phyloP scores from a whole-genome alignment of 2,797 vertebrate species.

The Brachyrhaphis roseni region DNA sequence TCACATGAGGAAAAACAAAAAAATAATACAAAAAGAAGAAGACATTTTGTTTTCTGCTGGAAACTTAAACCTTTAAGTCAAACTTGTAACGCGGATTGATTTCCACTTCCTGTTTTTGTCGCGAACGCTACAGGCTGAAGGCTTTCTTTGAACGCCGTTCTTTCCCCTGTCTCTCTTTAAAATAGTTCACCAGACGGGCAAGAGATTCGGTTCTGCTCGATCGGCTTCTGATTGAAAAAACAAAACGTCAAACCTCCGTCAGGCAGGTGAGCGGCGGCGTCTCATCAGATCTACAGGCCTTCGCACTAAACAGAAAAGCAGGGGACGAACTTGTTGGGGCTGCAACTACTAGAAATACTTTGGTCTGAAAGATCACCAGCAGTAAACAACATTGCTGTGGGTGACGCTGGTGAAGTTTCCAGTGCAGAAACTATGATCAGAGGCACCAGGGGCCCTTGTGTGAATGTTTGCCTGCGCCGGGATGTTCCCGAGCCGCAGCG shows the following conservation, averaged over 20 bases:
- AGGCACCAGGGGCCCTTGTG: conserved; percentile 32
- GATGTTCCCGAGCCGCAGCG: conserved; percentile 62
- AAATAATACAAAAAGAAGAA: background rate
- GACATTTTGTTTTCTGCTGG: conserved; percentile 15
- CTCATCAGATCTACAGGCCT: conserved; percentile 31
- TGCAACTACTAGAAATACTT: conserved; percentile 60
- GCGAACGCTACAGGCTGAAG: conserved; percentile 22
- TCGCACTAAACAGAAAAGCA: conserved; percentile 44
- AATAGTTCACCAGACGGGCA: conserved; percentile 31
- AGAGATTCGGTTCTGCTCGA: background rate
- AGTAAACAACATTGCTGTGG: conserved; percentile 51
- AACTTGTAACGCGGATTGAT: conserved; percentile 24
- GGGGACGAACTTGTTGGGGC: conserved; percentile 47
- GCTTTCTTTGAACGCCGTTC: conserved; percentile 26
- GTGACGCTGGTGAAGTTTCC: conserved; percentile 72
- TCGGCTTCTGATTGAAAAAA: conserved; percentile 3
- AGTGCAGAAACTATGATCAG: conserved; percentile 39
- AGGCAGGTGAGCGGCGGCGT: background rate
- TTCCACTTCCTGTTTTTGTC: conserved; percentile 53
- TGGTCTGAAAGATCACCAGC: conserved; percentile 50
- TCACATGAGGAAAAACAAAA: conserved; percentile 14
- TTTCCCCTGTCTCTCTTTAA: conserved; percentile 23
- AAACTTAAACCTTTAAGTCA: conserved; percentile 42
- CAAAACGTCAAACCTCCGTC: background rate
- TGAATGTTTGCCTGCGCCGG: conserved; percentile 44